These are phyloP conservation scores for Luidia sarsii DNA, from an alignment of 53 echinoderm and acorn worm species.

Conservation along the genomic window DNA sequence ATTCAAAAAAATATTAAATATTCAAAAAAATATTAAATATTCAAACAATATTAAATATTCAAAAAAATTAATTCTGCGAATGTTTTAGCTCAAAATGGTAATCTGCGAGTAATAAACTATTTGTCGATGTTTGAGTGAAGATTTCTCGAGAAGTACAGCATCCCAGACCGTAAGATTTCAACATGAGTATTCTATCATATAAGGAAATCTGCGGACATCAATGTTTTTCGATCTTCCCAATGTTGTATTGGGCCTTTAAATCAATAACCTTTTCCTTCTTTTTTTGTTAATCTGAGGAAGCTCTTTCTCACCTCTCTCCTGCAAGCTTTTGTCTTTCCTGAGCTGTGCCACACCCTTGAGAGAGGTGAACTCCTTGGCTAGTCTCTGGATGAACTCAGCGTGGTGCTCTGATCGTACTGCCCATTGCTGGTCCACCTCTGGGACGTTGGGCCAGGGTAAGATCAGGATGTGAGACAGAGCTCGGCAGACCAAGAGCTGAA, in stretches of 20 bases:
- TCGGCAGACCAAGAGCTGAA: slow-evolving; percentile 86
- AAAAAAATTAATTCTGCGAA: too few relatives aligned
- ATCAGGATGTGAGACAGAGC: slow-evolving; percentile 93
- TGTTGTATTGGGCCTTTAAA: too few relatives aligned
- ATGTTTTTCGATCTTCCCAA: too few relatives aligned
- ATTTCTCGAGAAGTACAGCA: too few relatives aligned
- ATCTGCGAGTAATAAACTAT: too few relatives aligned
- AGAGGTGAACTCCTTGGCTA: slow-evolving; percentile 78
- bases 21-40: background rate
- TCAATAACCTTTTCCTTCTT: too few relatives aligned
- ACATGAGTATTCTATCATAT: too few relatives aligned
- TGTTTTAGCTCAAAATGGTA: too few relatives aligned
- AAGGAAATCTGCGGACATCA: too few relatives aligned
- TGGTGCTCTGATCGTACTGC: slow-evolving; percentile 77
- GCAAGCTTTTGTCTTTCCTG: slow-evolving; percentile 73
- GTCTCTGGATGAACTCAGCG: slow-evolving; percentile 71
- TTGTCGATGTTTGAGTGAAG: too few relatives aligned
- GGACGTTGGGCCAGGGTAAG: slow-evolving; percentile 92
- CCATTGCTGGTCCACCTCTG: slow-evolving; percentile 93
- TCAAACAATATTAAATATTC: background rate
- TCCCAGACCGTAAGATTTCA: too few relatives aligned
- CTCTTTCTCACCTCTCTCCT: slow-evolving; percentile 81
- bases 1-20: too few relatives aligned
- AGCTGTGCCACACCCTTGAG: slow-evolving; percentile 72
- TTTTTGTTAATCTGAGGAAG: background rate